Conservation (phyloP, 2,113 vertebrate genomes). For the Petrocephalus microphthalmus region DNA sequence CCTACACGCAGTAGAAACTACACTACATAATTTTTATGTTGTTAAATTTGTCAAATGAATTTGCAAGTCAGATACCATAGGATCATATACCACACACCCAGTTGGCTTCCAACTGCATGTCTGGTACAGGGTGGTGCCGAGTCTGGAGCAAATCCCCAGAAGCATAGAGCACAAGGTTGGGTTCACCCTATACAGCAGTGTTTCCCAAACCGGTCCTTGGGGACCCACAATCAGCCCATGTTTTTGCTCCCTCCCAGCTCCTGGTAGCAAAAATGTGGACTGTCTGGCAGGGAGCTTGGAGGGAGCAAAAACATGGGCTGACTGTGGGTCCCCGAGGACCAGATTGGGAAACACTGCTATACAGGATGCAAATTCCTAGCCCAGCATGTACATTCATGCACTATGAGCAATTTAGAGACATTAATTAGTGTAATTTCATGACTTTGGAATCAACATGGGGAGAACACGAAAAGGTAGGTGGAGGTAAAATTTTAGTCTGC, state of each 20-base stretch:
- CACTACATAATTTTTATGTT: not conserved
- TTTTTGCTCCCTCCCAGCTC: too few species aligned
- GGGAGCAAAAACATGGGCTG: too few species aligned
- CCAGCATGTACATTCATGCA: not conserved
- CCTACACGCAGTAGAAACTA: not conserved
- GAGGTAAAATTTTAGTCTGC: not conserved
- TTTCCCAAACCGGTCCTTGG: too few species aligned
- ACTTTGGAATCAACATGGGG: not conserved
- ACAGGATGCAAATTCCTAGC: not conserved
- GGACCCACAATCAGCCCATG: too few species aligned
- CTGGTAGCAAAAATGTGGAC: too few species aligned
- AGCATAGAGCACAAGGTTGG: not conserved
- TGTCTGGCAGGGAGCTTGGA: too few species aligned
- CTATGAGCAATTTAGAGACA: not conserved
- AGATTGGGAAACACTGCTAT: too few species aligned
- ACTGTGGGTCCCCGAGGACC: too few species aligned
- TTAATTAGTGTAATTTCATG: not conserved
- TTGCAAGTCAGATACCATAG: not conserved
- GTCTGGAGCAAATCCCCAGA: not conserved
- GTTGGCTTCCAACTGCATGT: not conserved
- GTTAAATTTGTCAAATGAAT: not conserved
- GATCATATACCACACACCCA: not conserved
- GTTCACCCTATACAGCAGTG: not conserved
- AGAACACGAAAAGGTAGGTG: not conserved
- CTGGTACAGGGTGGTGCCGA: not conserved